A percentile compares a stretch with the other conserved stretches of the same genome.
Evolutionary conservation across 1,140 invertebrate genomes (phyloP).

Genomic region (Drosophila athabasca): DNA sequence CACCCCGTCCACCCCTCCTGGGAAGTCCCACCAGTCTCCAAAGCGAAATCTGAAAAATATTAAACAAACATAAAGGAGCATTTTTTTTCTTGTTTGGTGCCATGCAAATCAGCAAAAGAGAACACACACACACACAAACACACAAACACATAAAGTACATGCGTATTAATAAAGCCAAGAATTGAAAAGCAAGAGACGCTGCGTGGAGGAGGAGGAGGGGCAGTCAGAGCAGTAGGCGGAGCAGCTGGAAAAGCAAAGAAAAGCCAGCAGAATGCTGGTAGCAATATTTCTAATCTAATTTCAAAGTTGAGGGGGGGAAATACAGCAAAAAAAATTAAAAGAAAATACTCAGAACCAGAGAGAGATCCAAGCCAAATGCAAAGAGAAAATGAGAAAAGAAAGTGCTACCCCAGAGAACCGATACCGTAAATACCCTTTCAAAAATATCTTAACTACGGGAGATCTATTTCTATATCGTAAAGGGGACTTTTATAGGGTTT

Average conservation of each 20-base stretch:
- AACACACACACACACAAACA: slow-evolving; percentile 19
- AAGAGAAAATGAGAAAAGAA: slow-evolving; percentile 28
- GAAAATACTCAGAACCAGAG: slow-evolving; percentile 63
- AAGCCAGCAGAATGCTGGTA: slow-evolving; percentile 75
- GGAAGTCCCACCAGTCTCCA: slow-evolving; percentile 9
- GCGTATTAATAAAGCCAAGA: slow-evolving; percentile 62
- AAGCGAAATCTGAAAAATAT: slow-evolving; percentile 60
- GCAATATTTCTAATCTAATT: slow-evolving; percentile 82
- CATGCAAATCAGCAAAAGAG: slow-evolving; percentile 60
- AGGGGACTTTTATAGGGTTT: too few species aligned
- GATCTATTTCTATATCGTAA: too few species aligned
- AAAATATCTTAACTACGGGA: too few species aligned
- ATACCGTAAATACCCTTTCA: too few species aligned
- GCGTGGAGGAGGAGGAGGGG: background rate
- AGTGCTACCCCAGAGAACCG: background rate
- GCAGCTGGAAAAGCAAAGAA: slow-evolving; percentile 34
- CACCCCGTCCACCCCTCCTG: background rate
- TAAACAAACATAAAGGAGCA: slow-evolving; percentile 68
- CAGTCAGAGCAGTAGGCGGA: slow-evolving; percentile 1
- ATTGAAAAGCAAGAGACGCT: slow-evolving; percentile 4
- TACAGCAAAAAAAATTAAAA: slow-evolving; percentile 66
- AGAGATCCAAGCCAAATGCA: slow-evolving; percentile 35
- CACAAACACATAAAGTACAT: slow-evolving; percentile 47
- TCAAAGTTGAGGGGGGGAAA: slow-evolving; percentile 54
- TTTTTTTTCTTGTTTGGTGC: slow-evolving; percentile 38